Evolutionary conservation across 2,888 invertebrate species (phyloP).

Genomic region (Cephus sareptanus): DNA sequence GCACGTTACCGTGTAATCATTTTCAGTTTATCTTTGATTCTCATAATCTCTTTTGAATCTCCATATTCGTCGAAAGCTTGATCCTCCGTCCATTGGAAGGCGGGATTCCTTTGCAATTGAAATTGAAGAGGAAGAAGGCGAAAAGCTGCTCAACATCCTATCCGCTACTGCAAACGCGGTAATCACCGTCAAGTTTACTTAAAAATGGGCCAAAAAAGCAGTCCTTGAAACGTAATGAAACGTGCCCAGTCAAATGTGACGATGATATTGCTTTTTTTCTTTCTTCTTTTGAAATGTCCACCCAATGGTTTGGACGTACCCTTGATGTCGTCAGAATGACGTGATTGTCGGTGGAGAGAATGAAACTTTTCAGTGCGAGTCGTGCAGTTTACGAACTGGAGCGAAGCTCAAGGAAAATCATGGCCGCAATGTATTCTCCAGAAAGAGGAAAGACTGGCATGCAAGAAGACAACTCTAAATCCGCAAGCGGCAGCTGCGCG

Average conservation of each 20-base stretch:
- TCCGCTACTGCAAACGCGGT: background rate
- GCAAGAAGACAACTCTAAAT: slow-evolving; percentile 17
- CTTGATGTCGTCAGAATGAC: background rate
- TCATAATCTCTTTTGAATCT: background rate
- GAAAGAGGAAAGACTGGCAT: slow-evolving; percentile 17
- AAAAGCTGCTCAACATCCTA: too few relatives aligned
- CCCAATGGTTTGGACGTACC: background rate
- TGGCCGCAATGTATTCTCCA: slow-evolving; percentile 30
- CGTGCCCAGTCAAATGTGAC: background rate
- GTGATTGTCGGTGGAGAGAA: background rate
- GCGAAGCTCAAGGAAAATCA: slow-evolving; percentile 15
- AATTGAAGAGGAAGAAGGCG: too few relatives aligned
- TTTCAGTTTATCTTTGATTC: background rate
- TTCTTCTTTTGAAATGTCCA: too few relatives aligned
- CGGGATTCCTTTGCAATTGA: too few relatives aligned
- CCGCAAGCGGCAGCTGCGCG: slow-evolving; percentile 11
- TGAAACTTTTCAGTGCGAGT: background rate
- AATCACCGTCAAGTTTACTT: background rate
- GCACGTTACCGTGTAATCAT: background rate
- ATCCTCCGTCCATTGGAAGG: background rate
- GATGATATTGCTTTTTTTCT: background rate
- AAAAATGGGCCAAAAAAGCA: background rate
- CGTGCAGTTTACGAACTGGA: too few relatives aligned
- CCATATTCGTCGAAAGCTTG: background rate
- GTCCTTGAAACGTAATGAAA: background rate